phyloP scores from a whole-genome alignment of 2,888 invertebrate genomes.

The Caenorhabditis imperialis region DNA sequence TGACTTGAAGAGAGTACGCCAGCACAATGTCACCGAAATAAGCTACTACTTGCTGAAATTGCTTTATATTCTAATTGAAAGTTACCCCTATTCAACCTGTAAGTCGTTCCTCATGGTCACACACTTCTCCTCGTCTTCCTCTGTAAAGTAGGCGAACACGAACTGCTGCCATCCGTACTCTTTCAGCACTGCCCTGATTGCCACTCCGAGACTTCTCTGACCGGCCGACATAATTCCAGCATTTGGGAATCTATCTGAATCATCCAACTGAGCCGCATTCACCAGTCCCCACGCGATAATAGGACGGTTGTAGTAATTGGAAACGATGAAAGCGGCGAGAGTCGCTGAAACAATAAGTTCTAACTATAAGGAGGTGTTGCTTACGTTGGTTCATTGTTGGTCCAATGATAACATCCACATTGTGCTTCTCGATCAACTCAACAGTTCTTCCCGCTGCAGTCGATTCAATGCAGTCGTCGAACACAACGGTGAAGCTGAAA shows the following conservation, averaged over 20 bases:
- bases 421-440: conserved; percentile 48
- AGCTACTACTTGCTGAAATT: conserved; percentile 35
- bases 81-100: conserved; percentile 26
- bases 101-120: conserved; percentile 61
- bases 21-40: conserved; percentile 41
- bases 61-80: too few relatives aligned
- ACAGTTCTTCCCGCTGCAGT: conserved; percentile 60
- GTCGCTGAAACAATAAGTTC: conserved; percentile 56
- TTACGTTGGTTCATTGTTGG: conserved; percentile 69
- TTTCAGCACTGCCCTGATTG: conserved; percentile 55
- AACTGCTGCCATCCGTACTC: conserved; percentile 64
- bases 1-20: conserved; percentile 33
- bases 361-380: too few relatives aligned
- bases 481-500: conserved; percentile 42
- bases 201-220: conserved; percentile 58
- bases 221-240: conserved; percentile 55
- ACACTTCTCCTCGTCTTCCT: conserved; percentile 62
- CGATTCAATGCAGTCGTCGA: conserved; percentile 67
- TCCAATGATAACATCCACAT: conserved; percentile 68
- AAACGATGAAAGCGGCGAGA: conserved; percentile 51
- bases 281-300: conserved; percentile 58
- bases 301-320: conserved; percentile 58
- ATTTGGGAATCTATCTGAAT: conserved; percentile 52
- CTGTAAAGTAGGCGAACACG: conserved; percentile 64
- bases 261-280: conserved; percentile 42